phyloP scores from a whole-genome alignment of 2,797 vertebrate species.

The Galaxias olidus region DNA sequence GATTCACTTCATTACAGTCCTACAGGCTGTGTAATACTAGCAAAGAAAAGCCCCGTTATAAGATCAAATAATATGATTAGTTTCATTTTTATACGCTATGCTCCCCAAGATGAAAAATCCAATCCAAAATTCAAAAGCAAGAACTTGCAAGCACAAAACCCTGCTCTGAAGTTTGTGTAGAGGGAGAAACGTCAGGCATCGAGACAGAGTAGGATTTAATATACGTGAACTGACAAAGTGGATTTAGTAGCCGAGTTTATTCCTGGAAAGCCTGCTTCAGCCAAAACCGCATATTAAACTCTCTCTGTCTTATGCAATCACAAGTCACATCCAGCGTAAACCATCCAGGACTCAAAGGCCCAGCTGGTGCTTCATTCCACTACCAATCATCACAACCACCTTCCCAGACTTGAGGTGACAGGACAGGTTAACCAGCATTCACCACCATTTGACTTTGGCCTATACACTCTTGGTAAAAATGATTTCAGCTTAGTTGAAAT shows the following conservation, averaged over 20 bases:
- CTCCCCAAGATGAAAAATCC: constrained; percentile 14
- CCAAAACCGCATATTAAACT: constrained; percentile 39
- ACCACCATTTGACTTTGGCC: constrained; percentile 17
- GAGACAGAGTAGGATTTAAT: constrained; percentile 32
- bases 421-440: not conserved
- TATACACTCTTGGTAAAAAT: constrained; percentile 19
- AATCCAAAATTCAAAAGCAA: not conserved
- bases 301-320: constrained; percentile 33
- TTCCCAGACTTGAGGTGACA: not conserved
- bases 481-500: constrained; percentile 28
- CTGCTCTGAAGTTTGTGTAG: not conserved
- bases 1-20: constrained; percentile 38
- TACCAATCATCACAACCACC: not conserved
- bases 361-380: not conserved
- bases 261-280: constrained; percentile 26
- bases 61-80: not conserved
- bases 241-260: constrained; percentile 43
- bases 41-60: constrained; percentile 20
- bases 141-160: no score
- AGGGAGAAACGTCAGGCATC: constrained; percentile 19
- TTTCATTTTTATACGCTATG: constrained; percentile 6
- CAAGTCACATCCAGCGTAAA: constrained; percentile 26
- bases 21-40: constrained; percentile 44
- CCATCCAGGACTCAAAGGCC: constrained; percentile 17
- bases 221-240: constrained; percentile 36